A percentile compares a stretch with the other conserved stretches of the same genome.
Evolutionary conservation across 37 sponge, comb jelly and placozoan species (phyloP).

Genomic region (Sycon ciliatum): DNA sequence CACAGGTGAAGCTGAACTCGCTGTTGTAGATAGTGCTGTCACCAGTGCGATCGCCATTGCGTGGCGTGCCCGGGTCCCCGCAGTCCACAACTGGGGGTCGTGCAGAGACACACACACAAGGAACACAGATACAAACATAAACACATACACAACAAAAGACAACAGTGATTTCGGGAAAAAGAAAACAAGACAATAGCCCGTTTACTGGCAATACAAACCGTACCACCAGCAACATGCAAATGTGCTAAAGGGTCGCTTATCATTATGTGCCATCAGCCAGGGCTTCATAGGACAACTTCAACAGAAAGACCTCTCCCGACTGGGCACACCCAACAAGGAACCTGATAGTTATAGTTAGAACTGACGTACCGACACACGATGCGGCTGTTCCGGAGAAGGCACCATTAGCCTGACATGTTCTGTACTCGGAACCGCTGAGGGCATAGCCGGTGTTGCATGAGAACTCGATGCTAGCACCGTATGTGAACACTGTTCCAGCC

Average conservation of each 20-base stretch:
- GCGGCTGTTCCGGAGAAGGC: too few species aligned
- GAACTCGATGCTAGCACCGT: neutral
- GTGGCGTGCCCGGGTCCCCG: conserved; percentile 24
- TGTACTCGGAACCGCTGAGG: neutral
- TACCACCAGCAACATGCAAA: too few species aligned
- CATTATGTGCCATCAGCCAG: too few species aligned
- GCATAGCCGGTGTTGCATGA: neutral
- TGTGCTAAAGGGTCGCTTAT: too few species aligned
- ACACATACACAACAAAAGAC: neutral
- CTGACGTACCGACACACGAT: too few species aligned
- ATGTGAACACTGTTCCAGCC: neutral
- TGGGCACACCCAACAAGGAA: too few species aligned
- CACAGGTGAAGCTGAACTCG: neutral
- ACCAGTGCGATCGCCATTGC: neutral
- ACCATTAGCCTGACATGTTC: neutral
- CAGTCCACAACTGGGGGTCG: conserved; percentile 2
- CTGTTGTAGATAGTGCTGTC: neutral
- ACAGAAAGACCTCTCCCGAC: too few species aligned
- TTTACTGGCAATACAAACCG: too few species aligned
- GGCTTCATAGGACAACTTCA: too few species aligned
- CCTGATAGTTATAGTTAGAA: too few species aligned
- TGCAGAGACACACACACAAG: neutral
- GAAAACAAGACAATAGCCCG: too few species aligned
- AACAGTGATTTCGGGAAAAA: too few species aligned
- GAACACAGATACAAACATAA: neutral